Evolutionary conservation across 2,797 vertebrate species (phyloP), one percentile per base, ranked within the genome.

Genomic region (Sebastes kiyomatsui): DNA sequence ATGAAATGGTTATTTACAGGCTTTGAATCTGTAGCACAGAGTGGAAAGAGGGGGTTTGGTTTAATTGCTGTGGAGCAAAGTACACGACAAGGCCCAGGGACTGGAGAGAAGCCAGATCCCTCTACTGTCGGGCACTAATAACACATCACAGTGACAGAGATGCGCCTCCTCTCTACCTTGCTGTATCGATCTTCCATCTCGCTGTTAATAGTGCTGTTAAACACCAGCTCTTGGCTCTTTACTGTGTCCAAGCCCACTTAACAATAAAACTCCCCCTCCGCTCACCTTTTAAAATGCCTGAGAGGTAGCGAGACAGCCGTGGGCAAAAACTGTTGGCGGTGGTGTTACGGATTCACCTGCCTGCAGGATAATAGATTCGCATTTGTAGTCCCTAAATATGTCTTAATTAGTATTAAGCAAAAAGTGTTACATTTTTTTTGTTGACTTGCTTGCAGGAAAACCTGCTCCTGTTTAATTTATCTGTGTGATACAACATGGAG

Each of bases 151-250:
- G 88, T 95, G 96, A 96, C 96, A 95, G 94, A 96, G 93, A 94
- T 89, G 88, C 92, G 87, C 95, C 93, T 88, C 89, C 84, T 93
- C 95, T 95, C 95, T 88, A 92, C 95, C 95, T 95, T 82, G 95
- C 93, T 87, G 87, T 96, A 97, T 97, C 89, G 96, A 97, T 97
- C 95, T 94, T 93, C 94, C 88, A 95, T 97, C 97, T 95, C 86
- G 85, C 85, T 93, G 95, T 96, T 96, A 97, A 96, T 95, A 96
- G 96, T 96, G 80, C 5, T 95, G 96, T 96, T 96, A 96, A 96
- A 97, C 96, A 96, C 62, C 95, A 93, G 96, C 96, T 96, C 95
- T 92, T 90, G 95, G 95, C 96, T 97, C 96, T 96, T 97, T 95
- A 96, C 96, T 94, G 95, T 89, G 94, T 95, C 93, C 94, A 93